Conservation (phyloP, 2,113 vertebrate genomes). For the Carollia perspicillata region DNA sequence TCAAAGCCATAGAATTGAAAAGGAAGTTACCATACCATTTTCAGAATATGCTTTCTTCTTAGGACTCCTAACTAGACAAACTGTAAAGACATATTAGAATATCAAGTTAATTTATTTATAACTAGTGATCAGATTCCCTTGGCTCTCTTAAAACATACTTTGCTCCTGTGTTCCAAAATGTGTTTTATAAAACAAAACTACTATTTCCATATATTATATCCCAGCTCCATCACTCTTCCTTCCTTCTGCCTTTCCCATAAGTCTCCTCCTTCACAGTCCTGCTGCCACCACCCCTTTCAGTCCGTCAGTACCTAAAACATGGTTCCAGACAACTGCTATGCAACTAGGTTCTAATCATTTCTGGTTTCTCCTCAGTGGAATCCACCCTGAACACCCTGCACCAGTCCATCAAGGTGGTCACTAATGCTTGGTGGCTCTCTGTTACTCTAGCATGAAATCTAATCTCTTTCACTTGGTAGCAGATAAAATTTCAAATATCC, state of each 20-base stretch:
- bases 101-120: not conserved
- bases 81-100: not conserved
- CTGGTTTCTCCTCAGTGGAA: not conserved
- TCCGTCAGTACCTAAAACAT: not conserved
- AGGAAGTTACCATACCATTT: no score
- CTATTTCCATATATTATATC: not conserved
- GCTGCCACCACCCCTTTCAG: not conserved
- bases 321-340: not conserved
- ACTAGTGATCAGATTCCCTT: not conserved
- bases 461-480: not conserved
- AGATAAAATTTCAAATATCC: not conserved
- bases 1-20: no score
- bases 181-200: not conserved
- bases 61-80: not conserved
- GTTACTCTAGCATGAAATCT: not conserved
- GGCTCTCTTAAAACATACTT: not conserved
- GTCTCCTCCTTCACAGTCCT: not conserved
- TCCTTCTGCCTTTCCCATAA: not conserved
- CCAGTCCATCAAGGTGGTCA: not conserved
- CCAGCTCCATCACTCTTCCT: not conserved
- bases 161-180: not conserved
- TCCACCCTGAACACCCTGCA: not conserved
- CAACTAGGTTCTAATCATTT: not conserved
- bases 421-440: not conserved
- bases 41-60: not conserved